Conservation (phyloP, 2,113 vertebrate genomes). For the Cavia porcellus region DNA sequence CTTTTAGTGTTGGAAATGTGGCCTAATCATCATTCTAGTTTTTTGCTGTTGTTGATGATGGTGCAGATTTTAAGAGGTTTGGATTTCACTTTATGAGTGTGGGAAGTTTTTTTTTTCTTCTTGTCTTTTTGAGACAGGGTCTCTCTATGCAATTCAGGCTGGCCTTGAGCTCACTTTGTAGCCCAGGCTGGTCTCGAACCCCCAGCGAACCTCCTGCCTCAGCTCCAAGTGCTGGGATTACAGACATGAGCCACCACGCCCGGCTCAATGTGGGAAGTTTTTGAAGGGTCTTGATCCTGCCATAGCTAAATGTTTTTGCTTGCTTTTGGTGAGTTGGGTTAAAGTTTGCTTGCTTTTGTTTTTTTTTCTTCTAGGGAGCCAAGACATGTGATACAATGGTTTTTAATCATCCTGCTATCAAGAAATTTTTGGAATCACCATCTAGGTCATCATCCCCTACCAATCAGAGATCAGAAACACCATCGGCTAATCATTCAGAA, state of each 20-base stretch:
- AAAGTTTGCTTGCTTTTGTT: conserved; percentile 36
- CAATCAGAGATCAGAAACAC: conserved; percentile 97
- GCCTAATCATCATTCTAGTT: background rate
- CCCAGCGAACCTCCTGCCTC: no score
- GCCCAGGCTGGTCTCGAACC: no score
- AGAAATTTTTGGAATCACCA: conserved; percentile 96
- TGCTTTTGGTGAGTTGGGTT: conserved; percentile 14
- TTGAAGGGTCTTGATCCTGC: conserved; percentile 9
- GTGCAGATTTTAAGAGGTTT: background rate
- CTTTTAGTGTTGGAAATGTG: conserved; percentile 22
- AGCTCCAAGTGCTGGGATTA: no score
- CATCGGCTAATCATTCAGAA: conserved; percentile 95
- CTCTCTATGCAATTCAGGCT: no score
- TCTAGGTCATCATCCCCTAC: conserved; percentile 97
- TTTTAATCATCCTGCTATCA: conserved; percentile 98
- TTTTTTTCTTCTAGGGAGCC: conserved; percentile 87
- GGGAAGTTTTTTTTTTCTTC: no score
- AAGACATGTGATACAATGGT: conserved; percentile 92
- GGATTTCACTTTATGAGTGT: background rate
- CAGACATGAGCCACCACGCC: no score
- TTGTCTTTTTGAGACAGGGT: no score
- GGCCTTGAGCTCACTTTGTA: no score
- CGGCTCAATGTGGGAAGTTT: background rate
- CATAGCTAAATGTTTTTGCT: background rate
- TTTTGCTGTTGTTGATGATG: background rate